These are phyloP conservation scores for Antheraea yamamai DNA, from an alignment of 2,888 invertebrate species.

Conservation along the genomic window DNA sequence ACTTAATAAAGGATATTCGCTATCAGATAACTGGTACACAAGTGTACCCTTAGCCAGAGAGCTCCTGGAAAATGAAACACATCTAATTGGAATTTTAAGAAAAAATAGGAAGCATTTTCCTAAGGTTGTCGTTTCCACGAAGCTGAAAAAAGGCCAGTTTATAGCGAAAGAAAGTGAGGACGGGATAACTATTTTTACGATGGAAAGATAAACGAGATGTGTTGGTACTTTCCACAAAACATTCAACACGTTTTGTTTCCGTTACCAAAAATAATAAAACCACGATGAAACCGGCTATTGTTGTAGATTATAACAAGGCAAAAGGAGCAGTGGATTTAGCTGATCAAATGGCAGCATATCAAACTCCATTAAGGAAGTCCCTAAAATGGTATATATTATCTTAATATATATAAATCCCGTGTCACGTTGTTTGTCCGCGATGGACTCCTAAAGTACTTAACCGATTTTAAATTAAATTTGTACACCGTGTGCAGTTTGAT, in stretches of 20 bases:
- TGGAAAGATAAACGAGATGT: constrained; percentile 35
- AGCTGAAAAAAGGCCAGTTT: constrained; percentile 19
- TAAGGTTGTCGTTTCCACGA: constrained; percentile 12
- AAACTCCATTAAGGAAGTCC: constrained; percentile 33
- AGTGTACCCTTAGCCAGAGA: constrained; percentile 37
- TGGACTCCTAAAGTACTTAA: too few relatives aligned
- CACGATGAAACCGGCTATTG: constrained; percentile 27
- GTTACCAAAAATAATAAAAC: constrained; percentile 25
- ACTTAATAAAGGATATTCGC: constrained; percentile 35
- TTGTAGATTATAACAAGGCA: constrained; percentile 36
- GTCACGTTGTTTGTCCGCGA: too few relatives aligned
- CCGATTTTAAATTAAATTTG: too few relatives aligned
- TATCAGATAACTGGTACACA: constrained; percentile 38
- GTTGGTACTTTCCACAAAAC: constrained; percentile 26
- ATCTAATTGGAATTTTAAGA: constrained; percentile 39
- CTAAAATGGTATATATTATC: constrained; percentile 36
- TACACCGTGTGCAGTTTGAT: too few relatives aligned
- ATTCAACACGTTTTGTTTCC: constrained; percentile 24
- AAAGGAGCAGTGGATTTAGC: constrained; percentile 34
- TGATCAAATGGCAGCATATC: constrained; percentile 37
- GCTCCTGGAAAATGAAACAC: constrained; percentile 37
- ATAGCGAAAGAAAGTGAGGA: constrained; percentile 24
- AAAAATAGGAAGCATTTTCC: constrained; percentile 25
- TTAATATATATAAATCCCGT: too few relatives aligned
- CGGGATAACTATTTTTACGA: constrained; percentile 30